Evolutionary conservation across 1,140 invertebrate genomes (phyloP).

Genomic region (Aphelenchoides besseyi): DNA sequence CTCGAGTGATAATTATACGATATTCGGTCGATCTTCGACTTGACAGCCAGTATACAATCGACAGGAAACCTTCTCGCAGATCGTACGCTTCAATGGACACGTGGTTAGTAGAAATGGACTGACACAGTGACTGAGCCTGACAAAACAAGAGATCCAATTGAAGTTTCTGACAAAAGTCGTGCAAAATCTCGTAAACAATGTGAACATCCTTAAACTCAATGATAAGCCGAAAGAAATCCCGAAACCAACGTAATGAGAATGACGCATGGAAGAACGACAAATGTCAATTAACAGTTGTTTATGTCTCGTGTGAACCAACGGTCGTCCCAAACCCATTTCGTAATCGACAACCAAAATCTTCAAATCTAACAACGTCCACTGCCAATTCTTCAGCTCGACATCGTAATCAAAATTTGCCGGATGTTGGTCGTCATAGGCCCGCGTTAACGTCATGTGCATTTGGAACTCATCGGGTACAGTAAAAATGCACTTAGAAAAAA

Average conservation of each 20-base stretch:
- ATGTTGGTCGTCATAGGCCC: background rate
- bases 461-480: constrained; percentile 8
- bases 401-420: background rate
- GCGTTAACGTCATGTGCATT: background rate
- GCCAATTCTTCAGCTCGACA: background rate
- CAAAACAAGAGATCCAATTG: constrained; percentile 14
- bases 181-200: constrained; percentile 15
- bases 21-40: background rate
- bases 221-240: background rate
- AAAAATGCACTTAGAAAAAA: background rate
- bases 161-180: constrained; percentile 15
- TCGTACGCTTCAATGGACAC: constrained; percentile 17
- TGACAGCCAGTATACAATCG: constrained; percentile 6
- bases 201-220: constrained; percentile 6
- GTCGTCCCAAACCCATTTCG: constrained; percentile 10
- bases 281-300: background rate
- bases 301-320: constrained; percentile 12
- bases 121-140: background rate
- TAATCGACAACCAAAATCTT: constrained; percentile 12
- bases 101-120: background rate
- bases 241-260: background rate
- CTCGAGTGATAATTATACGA: background rate
- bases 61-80: background rate
- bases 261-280: background rate
- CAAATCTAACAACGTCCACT: background rate